Conservation (phyloP, 23 tunicate species). For the Halocynthia roretzi region DNA sequence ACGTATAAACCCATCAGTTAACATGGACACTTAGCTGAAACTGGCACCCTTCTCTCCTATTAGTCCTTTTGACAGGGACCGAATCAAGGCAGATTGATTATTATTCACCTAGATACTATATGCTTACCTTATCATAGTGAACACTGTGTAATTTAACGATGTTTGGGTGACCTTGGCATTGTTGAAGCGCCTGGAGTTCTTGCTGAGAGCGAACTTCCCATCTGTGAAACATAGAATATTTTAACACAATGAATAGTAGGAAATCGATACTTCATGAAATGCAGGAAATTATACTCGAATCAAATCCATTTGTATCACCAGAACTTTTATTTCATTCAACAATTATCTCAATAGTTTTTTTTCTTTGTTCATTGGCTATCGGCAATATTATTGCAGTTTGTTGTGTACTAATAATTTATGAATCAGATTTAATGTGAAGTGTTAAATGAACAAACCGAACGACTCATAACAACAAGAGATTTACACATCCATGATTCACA, state of each 20-base stretch:
- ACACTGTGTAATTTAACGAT: slow-evolving; percentile 72
- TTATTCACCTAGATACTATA: not conserved
- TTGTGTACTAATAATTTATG: too few species aligned
- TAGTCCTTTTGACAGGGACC: not conserved
- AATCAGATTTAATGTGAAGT: too few species aligned
- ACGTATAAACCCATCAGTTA: too few species aligned
- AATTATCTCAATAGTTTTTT: too few species aligned
- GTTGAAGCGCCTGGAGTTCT: slow-evolving; percentile 46
- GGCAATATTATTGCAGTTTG: too few species aligned
- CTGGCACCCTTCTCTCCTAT: too few species aligned
- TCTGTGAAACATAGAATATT: slow-evolving; percentile 16
- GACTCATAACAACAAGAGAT: too few species aligned
- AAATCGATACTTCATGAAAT: not conserved
- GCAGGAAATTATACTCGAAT: slow-evolving; percentile 1
- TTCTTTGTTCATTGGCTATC: too few species aligned
- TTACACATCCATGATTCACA: too few species aligned
- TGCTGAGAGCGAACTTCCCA: slow-evolving; percentile 61
- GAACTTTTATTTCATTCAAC: too few species aligned
- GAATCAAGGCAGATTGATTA: not conserved
- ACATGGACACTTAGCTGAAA: too few species aligned
- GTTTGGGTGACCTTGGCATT: slow-evolving; percentile 79
- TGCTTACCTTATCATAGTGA: slow-evolving; percentile 64
- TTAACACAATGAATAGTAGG: not conserved
- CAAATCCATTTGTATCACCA: not conserved
- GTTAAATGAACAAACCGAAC: too few species aligned